Base-by-base conservation (phyloP, 2,888 invertebrate species). In the Parasteatoda lunata region DNA sequence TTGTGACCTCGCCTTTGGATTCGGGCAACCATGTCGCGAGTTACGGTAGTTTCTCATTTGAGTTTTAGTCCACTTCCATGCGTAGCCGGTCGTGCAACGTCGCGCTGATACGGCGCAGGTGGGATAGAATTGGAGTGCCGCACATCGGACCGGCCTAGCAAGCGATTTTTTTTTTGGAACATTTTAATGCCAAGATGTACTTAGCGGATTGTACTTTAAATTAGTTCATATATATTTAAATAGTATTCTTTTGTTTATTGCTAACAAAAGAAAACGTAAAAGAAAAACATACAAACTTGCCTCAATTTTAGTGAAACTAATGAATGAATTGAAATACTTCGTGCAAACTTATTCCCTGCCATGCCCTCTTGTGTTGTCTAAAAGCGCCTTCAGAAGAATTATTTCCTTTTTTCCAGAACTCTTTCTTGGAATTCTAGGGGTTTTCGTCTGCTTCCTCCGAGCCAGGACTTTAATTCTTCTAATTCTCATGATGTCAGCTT, bases 31-130 rank as follows among this genome's bases (percentile, higher is more conserved):
- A 80, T 80, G 80, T 59, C 72, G 73, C 68, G 13, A 75, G 45
- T 78, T 83, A 47, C 83, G 71, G 82, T 65, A 77, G 79, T 75
- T 85, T 75, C 70, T n/a, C 72, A 45, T n/a, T 64, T 77, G 68
- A 68, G 52, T 51, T 47, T 66, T 72, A 66, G 49, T 75, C 77
- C 30, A 47, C 75, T 73, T 69, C 78, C 52, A 84, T 73, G 78
- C 72, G 52, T 68, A 49, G 68, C 48, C 59, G 84, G 78, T 49
- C 84, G 64, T 48, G 54, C 77, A 71, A 49, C 69, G 73, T 47
- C 51, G 79, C 13, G 65, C 78, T 81, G 73, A 73, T 52, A n/a
- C 72, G 72, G 15, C 66, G 66, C 66, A 45, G 66, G 30, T 68
- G 59, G 54, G 59, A 9, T 13, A 59, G 59, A 13, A 13, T n/a